Percentiles rank a stretch among this genome's conserved stretches.
These are phyloP conservation scores for Penaeus chinensis DNA, from an alignment of 1,140 invertebrate genomes.

Conservation along the genomic window DNA sequence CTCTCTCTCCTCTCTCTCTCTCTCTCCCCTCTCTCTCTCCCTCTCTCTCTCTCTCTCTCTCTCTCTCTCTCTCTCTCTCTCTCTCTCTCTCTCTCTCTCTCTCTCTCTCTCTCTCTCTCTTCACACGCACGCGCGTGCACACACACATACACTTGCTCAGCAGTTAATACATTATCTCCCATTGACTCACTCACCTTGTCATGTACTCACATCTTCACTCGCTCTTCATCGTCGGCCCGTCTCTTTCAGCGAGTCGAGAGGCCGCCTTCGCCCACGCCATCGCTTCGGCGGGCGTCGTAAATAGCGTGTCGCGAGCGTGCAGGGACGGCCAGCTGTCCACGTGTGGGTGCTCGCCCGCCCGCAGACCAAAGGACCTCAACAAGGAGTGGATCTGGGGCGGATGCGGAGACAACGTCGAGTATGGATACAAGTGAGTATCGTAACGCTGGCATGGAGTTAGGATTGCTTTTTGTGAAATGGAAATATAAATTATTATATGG, in stretches of 20 bases:
- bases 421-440: constrained; percentile 87
- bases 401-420: constrained; percentile 94
- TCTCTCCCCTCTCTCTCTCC: no score
- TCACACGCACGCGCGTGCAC: no score
- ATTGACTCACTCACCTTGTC: not conserved
- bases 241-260: constrained; percentile 83
- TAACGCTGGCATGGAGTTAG: no score
- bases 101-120: no score
- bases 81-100: no score
- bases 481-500: no score
- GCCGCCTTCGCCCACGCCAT: constrained; percentile 92
- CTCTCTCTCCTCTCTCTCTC: no score
- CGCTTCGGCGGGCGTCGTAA: constrained; percentile 87
- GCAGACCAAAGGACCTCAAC: constrained; percentile 82
- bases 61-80: no score
- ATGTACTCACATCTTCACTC: not conserved
- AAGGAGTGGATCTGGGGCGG: constrained; percentile 97
- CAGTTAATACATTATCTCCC: no score
- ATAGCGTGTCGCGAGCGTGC: constrained; percentile 87
- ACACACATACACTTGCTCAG: no score
- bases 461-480: no score
- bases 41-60: no score
- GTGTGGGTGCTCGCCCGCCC: constrained; percentile 86
- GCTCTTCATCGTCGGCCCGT: not conserved
- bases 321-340: constrained; percentile 87